A percentile compares a stretch with the other conserved stretches of the same genome.
Evolutionary conservation across 2,888 invertebrate genomes (phyloP).

Genomic region (Brachyptera risi): DNA sequence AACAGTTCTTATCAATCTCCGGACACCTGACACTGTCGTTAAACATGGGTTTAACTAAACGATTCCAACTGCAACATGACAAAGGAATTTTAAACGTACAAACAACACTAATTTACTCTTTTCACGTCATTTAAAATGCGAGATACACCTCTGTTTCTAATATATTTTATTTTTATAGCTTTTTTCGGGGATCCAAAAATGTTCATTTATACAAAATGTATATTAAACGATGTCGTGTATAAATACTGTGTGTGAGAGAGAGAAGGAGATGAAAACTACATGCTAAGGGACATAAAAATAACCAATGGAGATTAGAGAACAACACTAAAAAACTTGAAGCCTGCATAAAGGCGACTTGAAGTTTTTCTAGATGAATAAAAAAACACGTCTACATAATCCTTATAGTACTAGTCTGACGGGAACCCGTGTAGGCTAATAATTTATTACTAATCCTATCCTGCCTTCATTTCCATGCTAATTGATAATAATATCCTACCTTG

Average conservation of each 20-base stretch:
- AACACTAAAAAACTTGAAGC: conserved; percentile 7
- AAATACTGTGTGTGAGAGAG: too few relatives aligned
- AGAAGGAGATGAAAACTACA: too few relatives aligned
- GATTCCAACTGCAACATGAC: not conserved
- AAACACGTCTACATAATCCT: not conserved
- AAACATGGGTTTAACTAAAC: too few relatives aligned
- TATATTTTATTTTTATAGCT: not conserved
- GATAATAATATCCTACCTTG: conserved; percentile 31
- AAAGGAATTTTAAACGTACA: conserved; percentile 7
- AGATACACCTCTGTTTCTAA: not conserved
- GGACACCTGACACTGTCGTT: too few relatives aligned
- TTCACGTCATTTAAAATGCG: not conserved
- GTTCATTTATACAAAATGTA: not conserved
- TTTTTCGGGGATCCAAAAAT: not conserved
- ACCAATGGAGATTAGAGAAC: conserved; percentile 3
- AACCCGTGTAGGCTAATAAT: conserved; percentile 28
- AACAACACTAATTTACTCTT: not conserved
- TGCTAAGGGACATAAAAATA: conserved; percentile 9
- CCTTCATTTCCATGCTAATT: conserved; percentile 32
- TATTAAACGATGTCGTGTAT: not conserved
- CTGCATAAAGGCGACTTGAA: not conserved
- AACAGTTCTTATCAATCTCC: too few relatives aligned
- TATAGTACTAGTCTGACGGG: conserved; percentile 7
- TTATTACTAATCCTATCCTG: conserved; percentile 27
- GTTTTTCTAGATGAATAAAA: not conserved